Conservation (phyloP, 2,888 invertebrate genomes). For the Spilarctia lutea region DNA sequence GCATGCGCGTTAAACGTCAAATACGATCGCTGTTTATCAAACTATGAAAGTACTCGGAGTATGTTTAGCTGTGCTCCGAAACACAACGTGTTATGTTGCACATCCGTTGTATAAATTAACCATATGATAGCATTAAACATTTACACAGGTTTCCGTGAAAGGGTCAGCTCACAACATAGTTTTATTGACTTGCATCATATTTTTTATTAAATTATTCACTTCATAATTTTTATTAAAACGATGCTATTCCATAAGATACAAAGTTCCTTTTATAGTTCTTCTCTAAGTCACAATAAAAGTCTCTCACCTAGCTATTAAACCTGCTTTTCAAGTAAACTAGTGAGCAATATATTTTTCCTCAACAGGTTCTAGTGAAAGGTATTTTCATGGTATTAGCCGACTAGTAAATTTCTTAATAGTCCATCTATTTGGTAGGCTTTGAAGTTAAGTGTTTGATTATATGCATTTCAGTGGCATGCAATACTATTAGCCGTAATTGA, state of each 20-base stretch:
- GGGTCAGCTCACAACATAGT: background rate
- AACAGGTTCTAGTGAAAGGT: background rate
- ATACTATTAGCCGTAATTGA: background rate
- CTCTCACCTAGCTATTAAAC: background rate
- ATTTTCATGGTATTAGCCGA: background rate
- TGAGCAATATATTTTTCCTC: background rate
- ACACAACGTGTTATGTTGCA: conserved; percentile 45
- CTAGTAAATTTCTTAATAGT: background rate
- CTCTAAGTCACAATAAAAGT: background rate
- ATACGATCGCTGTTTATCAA: conserved; percentile 65
- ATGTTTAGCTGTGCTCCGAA: conserved; percentile 39
- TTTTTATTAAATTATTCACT: background rate
- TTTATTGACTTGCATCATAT: background rate
- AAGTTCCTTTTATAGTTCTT: too few relatives aligned
- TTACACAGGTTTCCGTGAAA: conserved; percentile 2
- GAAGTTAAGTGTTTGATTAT: background rate
- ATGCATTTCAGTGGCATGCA: background rate
- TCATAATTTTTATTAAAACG: background rate
- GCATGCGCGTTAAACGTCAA: conserved; percentile 51
- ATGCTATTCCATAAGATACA: background rate
- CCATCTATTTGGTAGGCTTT: background rate
- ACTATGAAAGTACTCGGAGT: conserved; percentile 54
- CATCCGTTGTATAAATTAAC: conserved; percentile 37
- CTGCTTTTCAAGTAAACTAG: background rate
- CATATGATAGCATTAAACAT: conserved; percentile 22